Evolutionary conservation across 2,113 vertebrate species (phyloP), one percentile per base, ranked within the genome.

Genomic region (Phasianus colchicus): DNA sequence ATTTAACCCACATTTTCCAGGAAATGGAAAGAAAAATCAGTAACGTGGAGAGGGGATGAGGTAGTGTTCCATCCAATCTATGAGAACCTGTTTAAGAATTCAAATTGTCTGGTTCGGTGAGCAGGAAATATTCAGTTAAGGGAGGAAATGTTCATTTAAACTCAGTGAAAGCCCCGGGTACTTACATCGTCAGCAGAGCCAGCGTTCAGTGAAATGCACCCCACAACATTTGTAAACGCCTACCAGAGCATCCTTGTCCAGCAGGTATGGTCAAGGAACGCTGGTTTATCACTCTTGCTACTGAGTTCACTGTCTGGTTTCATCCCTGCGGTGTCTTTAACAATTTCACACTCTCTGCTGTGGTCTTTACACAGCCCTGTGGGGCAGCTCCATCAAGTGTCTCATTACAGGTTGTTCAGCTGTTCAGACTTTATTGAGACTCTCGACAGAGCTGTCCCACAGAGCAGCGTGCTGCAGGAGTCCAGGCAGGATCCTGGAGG

Each of bases 321-420:
- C 90, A 92, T 66, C 71, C 86, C 91, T 67, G 81, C 10, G 38
- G 69, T 42, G 55, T 79, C 86, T 94, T 93, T 84, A 94, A 95
- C 89, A 94, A 75, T 84, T 96, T 88, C 85, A 80, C 65, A 83
- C 61, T 82, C 80, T 92, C 78, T 86, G 90, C 85, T 93, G 66
- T 88, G 83, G 91, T 90, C 93, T 96, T 96, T 94, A 93, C 77
- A 74, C 15, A 38, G 65, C 93, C 74, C 93, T 94, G 86, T 86
- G 72, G 93, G 92, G 83, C 83, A 92, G 89, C 83, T 96, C 85
- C 27, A 81, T 88, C 86, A 84, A 95, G 74, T 57, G 38, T 67
- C 63, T 92, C 84, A 88, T 88, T 81, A 79, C 60, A 90, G 71
- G 42, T 64, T 80, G 45, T 83, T 96, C 84, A 65, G 65, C 25